Evolutionary conservation across 2,888 invertebrate genomes (phyloP).

Genomic region (Ormyrus nitidulus): DNA sequence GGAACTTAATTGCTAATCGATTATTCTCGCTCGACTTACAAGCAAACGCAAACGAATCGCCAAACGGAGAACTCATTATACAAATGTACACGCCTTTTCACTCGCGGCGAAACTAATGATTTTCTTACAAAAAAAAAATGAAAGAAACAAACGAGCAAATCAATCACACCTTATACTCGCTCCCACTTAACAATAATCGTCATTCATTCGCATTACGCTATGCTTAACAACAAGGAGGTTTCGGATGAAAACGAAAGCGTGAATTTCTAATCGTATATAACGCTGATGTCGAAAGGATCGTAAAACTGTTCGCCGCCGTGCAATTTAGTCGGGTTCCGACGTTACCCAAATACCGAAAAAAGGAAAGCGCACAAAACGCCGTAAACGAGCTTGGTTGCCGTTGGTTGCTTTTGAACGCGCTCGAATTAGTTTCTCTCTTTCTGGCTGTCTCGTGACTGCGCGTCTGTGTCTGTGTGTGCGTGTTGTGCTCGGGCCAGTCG

Average conservation of each 20-base stretch:
- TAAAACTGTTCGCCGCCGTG: conserved; percentile 11
- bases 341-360: not conserved
- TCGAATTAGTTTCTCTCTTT: not conserved
- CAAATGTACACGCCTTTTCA: no score
- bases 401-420: conserved; percentile 36
- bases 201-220: not conserved
- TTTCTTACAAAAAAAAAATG: not conserved
- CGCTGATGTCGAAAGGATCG: not conserved
- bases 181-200: conserved; percentile 16
- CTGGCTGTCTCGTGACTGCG: no score
- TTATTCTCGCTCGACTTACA: conserved; percentile 3
- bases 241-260: conserved; percentile 6
- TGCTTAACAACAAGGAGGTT: conserved; percentile 1
- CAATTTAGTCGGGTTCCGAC: not conserved
- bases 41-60: not conserved
- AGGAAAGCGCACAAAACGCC: conserved; percentile 39
- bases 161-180: conserved; percentile 1
- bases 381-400: conserved; percentile 49
- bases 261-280: not conserved
- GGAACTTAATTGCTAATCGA: conserved; percentile 44
- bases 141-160: not conserved
- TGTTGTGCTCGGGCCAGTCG: conserved; percentile 29
- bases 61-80: no score
- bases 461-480: no score
- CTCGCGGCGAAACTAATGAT: no score